Evolutionary conservation across 2,888 invertebrate species (phyloP), one percentile per base, ranked within the genome.

Genomic region (Epirrita christyi): DNA sequence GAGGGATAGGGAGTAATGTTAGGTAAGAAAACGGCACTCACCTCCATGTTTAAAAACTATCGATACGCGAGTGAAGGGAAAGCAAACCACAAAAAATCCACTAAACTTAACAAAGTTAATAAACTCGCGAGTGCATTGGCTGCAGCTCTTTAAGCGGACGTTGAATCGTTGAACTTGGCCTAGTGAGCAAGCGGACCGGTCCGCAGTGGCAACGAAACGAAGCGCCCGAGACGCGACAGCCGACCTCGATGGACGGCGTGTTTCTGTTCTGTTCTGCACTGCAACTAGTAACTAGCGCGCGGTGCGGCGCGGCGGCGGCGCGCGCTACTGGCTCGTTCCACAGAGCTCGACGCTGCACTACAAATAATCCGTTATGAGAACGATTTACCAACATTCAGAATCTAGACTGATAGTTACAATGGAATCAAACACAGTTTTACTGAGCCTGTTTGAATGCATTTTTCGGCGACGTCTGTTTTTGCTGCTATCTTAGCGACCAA

Each of bases 151-250:
- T 40, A 46, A 27, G 49, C 59, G 47, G 47, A 40, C 55, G 42
- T 55, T 43, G 48, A 55, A 62, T 51, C 63, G 55, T 58, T 75
- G 72, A 73, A 73, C 75, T 75, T 75, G 75, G 73, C 73, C 75
- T 50, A 75, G 64, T 68, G 68, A 68, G 66, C 66, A 61, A 55
- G 60, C 48, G 28, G 68, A 72, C 73, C 67, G 73, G 72, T 71
- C 57, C 46, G 59, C 45, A 40, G 53, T 36, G 38, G 41, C 42
- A 21, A 21, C 40, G 45, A 36, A 15, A 47, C 32, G 45, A 32
- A 40, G 46, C 28, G 37, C 21, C 46, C 40, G 40, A 43, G 48
- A 38, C 56, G 43, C 58, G 46, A 50, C 56, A 55, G 37, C 40
- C 50, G 50, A 51, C 54, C 50, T 43, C 58, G 55, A 47, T 38